phyloP scores from a whole-genome alignment of 2,113 vertebrate species.

The Scophthalmus maximus region DNA sequence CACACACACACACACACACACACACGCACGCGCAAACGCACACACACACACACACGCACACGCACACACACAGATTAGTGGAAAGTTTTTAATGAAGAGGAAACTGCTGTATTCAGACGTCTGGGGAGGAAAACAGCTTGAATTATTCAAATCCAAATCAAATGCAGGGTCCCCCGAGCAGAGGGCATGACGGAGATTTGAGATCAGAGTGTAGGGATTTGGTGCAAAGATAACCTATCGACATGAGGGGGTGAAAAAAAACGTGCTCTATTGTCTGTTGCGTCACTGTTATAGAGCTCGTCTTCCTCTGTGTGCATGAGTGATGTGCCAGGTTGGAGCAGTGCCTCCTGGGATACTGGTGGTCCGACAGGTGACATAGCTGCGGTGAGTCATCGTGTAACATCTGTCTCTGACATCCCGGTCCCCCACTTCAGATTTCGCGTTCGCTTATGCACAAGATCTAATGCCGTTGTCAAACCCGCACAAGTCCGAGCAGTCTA shows the following conservation, averaged over 20 bases:
- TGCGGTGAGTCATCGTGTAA: conserved; percentile 78
- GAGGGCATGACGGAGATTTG: conserved; percentile 57
- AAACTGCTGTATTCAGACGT: conserved; percentile 61
- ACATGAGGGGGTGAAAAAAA: not conserved
- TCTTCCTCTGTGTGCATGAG: conserved; percentile 38
- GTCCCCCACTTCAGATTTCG: conserved; percentile 32
- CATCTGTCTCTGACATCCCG: conserved; percentile 56
- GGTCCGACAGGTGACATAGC: conserved; percentile 73
- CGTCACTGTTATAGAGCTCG: conserved; percentile 50
- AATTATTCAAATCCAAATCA: conserved; percentile 67
- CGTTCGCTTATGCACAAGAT: conserved; percentile 11
- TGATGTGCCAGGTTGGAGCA: conserved; percentile 50
- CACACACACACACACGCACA: conserved; percentile 11
- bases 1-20: conserved; percentile 7
- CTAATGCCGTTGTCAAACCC: conserved; percentile 5
- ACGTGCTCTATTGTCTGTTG: conserved; percentile 33
- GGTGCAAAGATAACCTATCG: conserved; percentile 39
- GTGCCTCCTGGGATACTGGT: conserved; percentile 59
- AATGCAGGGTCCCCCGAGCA: conserved; percentile 46
- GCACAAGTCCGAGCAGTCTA: conserved; percentile 11
- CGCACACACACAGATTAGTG: conserved; percentile 34
- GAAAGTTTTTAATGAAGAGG: conserved; percentile 70
- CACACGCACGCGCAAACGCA: conserved; percentile 5
- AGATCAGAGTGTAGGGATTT: conserved; percentile 46
- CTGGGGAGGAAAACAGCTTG: conserved; percentile 42